phyloP scores from a whole-genome alignment of 2,888 invertebrate species.

The Spilosoma lubricipeda region DNA sequence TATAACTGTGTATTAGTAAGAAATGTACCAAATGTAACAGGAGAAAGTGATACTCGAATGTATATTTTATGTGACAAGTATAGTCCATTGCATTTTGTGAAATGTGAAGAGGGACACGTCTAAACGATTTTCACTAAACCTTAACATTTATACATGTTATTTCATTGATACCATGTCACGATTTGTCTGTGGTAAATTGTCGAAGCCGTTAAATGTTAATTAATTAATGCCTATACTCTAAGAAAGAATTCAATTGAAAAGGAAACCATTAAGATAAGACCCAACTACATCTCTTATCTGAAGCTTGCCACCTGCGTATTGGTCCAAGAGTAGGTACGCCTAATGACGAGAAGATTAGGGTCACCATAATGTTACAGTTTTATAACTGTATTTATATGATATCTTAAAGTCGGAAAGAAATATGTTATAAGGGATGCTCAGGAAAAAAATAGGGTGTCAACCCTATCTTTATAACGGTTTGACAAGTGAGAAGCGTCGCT shows the following conservation, averaged over 20 bases:
- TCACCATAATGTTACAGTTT: neutral
- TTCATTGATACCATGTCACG: neutral
- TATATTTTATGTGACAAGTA: neutral
- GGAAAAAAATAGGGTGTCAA: neutral
- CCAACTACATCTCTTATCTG: neutral
- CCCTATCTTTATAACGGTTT: neutral
- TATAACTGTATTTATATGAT: neutral
- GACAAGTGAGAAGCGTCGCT: neutral
- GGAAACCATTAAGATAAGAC: neutral
- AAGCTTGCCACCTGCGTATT: neutral
- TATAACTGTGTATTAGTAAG: neutral
- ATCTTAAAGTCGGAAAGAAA: neutral
- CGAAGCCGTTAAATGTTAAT: neutral
- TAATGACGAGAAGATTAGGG: neutral
- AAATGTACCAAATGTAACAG: slow-evolving; percentile 2
- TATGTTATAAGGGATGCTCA: neutral
- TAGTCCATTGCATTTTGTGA: neutral
- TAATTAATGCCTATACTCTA: neutral
- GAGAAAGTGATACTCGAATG: slow-evolving; percentile 36
- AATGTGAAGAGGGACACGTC: neutral
- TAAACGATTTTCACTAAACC: neutral
- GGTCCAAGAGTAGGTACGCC: neutral
- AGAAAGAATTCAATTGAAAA: neutral
- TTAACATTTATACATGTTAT: neutral
- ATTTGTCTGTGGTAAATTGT: neutral